These are phyloP conservation scores for Hippocampus zosterae DNA, from an alignment of 2,113 vertebrate species.

Conservation along the genomic window DNA sequence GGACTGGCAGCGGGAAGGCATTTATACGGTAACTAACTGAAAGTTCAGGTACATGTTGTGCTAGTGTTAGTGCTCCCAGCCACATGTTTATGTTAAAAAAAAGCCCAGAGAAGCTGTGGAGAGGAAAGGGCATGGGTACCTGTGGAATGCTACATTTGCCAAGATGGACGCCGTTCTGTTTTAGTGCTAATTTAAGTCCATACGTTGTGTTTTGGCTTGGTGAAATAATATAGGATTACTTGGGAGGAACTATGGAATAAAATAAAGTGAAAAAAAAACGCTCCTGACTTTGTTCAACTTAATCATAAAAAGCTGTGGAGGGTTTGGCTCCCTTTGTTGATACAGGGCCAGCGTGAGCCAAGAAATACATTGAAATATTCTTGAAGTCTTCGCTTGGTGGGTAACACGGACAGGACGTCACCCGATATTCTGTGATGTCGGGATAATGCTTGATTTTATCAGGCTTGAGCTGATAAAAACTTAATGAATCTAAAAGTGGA, in stretches of 20 bases:
- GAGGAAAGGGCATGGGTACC: slow-evolving; percentile 31
- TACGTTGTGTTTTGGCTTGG: slow-evolving; percentile 44
- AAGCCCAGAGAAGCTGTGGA: slow-evolving; percentile 19
- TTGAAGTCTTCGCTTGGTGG: slow-evolving; percentile 49
- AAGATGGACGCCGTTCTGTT: slow-evolving; percentile 44
- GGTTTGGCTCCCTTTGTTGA: slow-evolving; percentile 66
- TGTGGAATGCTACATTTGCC: slow-evolving; percentile 38
- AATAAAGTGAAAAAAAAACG: slow-evolving; percentile 15
- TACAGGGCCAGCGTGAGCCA: slow-evolving; percentile 40
- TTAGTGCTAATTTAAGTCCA: slow-evolving; percentile 56
- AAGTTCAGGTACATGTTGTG: slow-evolving; percentile 70
- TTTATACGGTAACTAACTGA: slow-evolving; percentile 50
- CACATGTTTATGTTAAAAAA: slow-evolving; percentile 20
- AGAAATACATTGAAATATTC: slow-evolving; percentile 62
- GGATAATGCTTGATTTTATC: slow-evolving; percentile 26
- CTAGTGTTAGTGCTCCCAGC: slow-evolving; percentile 48
- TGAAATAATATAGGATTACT: slow-evolving; percentile 60
- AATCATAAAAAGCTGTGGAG: slow-evolving; percentile 63
- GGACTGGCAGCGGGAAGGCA: slow-evolving; percentile 51
- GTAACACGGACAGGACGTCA: slow-evolving; percentile 53
- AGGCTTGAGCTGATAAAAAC: background rate
- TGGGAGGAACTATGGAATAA: slow-evolving; percentile 52
- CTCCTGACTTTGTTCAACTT: slow-evolving; percentile 56
- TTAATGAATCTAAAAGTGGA: slow-evolving; percentile 1
- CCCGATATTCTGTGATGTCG: slow-evolving; percentile 41